Percentiles rank a stretch among this genome's conserved stretches.
Conservation (phyloP, 2,113 vertebrate species). For the Panthera leo region DNA sequence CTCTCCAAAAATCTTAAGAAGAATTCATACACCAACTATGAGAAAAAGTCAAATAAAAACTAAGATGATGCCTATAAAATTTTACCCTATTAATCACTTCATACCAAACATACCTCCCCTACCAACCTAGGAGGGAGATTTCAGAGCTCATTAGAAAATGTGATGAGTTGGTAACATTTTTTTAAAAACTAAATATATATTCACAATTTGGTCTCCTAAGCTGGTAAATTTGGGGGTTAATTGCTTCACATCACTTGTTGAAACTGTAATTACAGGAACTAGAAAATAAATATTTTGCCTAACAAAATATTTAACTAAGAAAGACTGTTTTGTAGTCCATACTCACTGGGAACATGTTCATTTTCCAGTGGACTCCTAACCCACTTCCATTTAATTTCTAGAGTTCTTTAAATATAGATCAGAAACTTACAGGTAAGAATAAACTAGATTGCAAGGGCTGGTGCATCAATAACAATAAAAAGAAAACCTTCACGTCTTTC, state of each 20-base stretch:
- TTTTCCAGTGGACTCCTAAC: neutral
- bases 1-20: constrained; percentile 98
- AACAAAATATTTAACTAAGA: neutral
- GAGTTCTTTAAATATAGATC: neutral
- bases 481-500: constrained; percentile 13
- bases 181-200: neutral
- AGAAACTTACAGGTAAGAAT: neutral
- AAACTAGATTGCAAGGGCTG: neutral
- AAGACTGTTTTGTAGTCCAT: neutral
- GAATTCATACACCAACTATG: constrained; percentile 98
- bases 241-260: neutral
- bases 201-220: neutral
- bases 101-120: neutral
- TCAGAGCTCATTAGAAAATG: neutral
- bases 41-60: constrained; percentile 67
- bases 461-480: neutral
- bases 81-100: neutral
- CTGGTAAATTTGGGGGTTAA: neutral
- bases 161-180: neutral
- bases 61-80: constrained; percentile 9
- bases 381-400: neutral
- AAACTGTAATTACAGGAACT: neutral
- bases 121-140: neutral
- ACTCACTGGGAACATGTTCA: neutral
- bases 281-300: neutral